Percentiles rank a stretch among this genome's conserved stretches.
phyloP scores from a whole-genome alignment of 2,888 invertebrate genomes.

The Dorcus parallelipipedus region DNA sequence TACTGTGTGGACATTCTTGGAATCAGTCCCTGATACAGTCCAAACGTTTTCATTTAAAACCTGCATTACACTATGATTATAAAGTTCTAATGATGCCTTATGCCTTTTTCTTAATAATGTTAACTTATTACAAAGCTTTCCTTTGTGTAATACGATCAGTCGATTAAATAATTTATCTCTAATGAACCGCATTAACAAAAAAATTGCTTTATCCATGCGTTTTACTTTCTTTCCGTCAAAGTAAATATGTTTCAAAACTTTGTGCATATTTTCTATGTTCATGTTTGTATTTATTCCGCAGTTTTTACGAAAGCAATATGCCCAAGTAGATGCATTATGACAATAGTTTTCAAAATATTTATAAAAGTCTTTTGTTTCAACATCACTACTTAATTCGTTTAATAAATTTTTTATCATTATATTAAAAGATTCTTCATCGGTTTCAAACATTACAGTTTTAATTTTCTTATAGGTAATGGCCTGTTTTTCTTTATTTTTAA shows the following conservation, averaged over 20 bases:
- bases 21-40: too few species aligned
- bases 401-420: too few species aligned
- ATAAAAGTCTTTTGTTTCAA: slow-evolving; percentile 7
- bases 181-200: slow-evolving; percentile 19
- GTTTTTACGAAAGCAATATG: slow-evolving; percentile 21
- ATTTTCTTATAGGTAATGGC: too few species aligned
- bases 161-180: slow-evolving; percentile 20
- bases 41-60: too few species aligned
- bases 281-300: slow-evolving; percentile 25
- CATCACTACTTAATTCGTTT: too few species aligned
- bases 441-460: too few species aligned
- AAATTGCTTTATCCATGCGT: slow-evolving; percentile 18
- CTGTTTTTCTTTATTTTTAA: too few species aligned
- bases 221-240: slow-evolving; percentile 22
- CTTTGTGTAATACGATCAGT: slow-evolving; percentile 15
- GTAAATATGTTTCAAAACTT: slow-evolving; percentile 22
- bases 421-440: too few species aligned
- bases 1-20: too few species aligned
- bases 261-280: slow-evolving; percentile 24
- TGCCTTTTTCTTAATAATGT: background rate
- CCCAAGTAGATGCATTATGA: slow-evolving; percentile 14
- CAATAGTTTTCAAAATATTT: slow-evolving; percentile 18
- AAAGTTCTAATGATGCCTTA: slow-evolving; percentile 8
- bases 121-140: slow-evolving; percentile 12
- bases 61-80: background rate